Conservation (phyloP, 2,797 vertebrate species). For the Cirrhinus molitorella region DNA sequence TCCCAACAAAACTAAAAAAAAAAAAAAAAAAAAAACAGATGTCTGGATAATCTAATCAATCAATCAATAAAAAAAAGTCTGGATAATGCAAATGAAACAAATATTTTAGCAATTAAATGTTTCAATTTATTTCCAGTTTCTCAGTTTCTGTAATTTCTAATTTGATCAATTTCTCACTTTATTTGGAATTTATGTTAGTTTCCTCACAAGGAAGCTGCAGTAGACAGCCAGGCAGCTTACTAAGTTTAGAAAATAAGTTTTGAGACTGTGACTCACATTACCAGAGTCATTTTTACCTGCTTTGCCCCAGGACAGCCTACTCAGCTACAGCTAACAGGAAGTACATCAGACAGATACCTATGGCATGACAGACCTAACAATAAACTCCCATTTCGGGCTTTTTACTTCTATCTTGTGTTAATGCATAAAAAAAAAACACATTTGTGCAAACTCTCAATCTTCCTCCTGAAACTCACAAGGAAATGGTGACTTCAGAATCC, state of each 20-base stretch:
- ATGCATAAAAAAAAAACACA: constrained; percentile 5
- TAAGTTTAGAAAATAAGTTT: neutral
- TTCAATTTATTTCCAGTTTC: neutral
- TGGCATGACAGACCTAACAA: constrained; percentile 4
- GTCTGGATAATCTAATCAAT: too few species aligned
- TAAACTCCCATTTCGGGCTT: neutral
- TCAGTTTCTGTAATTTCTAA: too few species aligned
- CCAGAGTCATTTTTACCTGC: constrained; percentile 22
- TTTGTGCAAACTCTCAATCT: neutral
- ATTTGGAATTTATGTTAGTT: neutral
- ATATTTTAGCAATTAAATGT: neutral
- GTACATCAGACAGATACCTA: constrained; percentile 16
- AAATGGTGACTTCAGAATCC: constrained; percentile 2
- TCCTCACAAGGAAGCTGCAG: neutral
- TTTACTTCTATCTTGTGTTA: neutral
- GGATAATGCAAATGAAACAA: neutral
- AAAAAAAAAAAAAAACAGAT: neutral
- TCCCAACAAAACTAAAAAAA: neutral
- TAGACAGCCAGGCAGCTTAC: neutral
- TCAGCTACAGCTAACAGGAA: constrained; percentile 31
- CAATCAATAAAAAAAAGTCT: neutral
- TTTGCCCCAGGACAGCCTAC: constrained; percentile 28
- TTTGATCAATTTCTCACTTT: neutral
- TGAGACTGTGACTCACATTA: neutral
- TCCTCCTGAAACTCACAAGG: neutral